Evolutionary conservation across 35 echinoderm and acorn worm genomes (phyloP).

Genomic region (Nesometra sesokonis): DNA sequence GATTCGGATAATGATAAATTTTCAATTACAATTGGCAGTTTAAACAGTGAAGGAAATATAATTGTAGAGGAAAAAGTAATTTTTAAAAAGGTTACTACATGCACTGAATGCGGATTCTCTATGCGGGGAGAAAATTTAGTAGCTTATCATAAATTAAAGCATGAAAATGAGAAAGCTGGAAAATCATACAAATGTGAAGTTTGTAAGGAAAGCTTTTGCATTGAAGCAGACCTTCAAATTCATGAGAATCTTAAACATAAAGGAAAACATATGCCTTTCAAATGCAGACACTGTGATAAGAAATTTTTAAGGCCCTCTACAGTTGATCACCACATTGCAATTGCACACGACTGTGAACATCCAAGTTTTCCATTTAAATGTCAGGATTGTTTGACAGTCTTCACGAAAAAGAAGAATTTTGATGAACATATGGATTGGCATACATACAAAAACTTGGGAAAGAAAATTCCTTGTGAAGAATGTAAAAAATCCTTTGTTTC

Average conservation of each 20-base stretch:
- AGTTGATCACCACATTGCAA: not conserved
- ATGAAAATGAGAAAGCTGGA: not conserved
- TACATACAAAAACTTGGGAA: not conserved
- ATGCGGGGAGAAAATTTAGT: too few species aligned
- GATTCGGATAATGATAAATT: too few species aligned
- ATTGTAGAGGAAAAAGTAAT: too few species aligned
- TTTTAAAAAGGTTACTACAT: too few species aligned
- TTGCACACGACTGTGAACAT: not conserved
- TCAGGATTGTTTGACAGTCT: not conserved
- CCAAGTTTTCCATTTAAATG: not conserved
- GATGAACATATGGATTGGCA: not conserved
- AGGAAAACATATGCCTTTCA: not conserved
- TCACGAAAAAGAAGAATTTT: not conserved
- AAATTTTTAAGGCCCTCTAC: not conserved
- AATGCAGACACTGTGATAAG: not conserved
- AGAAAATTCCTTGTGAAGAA: not conserved
- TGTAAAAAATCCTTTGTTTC: not conserved
- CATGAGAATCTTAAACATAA: not conserved
- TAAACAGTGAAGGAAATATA: too few species aligned
- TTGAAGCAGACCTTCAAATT: not conserved
- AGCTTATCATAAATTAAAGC: not conserved
- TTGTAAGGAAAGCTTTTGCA: not conserved
- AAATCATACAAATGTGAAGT: not conserved
- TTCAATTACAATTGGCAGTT: too few species aligned
- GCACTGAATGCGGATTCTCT: too few species aligned